These are phyloP conservation scores for Malachius bipustulatus DNA, from an alignment of 2,888 invertebrate genomes.

Conservation along the genomic window DNA sequence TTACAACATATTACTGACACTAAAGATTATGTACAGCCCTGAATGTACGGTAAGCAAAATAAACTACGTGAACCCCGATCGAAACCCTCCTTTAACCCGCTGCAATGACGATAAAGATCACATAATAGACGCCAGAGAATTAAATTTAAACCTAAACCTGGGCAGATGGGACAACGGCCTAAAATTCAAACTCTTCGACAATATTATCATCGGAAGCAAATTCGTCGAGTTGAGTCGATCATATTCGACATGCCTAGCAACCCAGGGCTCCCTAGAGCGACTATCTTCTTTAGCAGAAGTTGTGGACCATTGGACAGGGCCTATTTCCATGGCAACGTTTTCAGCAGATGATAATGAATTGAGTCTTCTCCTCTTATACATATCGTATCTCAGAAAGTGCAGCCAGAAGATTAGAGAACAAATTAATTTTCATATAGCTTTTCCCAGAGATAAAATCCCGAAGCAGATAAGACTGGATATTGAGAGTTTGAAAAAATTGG, in stretches of 20 bases:
- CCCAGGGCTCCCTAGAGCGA: conserved; percentile 76
- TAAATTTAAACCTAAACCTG: conserved; percentile 50
- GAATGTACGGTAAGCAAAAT: conserved; percentile 32
- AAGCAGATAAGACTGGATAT: conserved; percentile 28
- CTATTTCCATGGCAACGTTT: conserved; percentile 73
- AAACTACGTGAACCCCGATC: conserved; percentile 14
- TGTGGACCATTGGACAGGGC: conserved; percentile 72
- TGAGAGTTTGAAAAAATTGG: conserved; percentile 34
- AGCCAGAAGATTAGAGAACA: conserved; percentile 59
- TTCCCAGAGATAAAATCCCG: conserved; percentile 46
- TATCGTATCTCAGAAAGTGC: conserved; percentile 64
- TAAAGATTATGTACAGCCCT: conserved; percentile 42
- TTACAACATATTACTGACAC: conserved; percentile 49
- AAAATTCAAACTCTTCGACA: conserved; percentile 61
- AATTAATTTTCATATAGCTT: conserved; percentile 63
- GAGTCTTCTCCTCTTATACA: conserved; percentile 57
- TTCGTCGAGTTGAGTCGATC: conserved; percentile 48
- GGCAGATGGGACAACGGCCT: conserved; percentile 66
- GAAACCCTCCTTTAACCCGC: conserved; percentile 16
- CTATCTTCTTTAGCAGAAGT: conserved; percentile 64
- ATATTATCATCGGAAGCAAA: conserved; percentile 54
- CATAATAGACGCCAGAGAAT: conserved; percentile 27
- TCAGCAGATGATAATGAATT: conserved; percentile 63
- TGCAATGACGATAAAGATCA: conserved; percentile 17
- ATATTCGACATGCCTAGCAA: conserved; percentile 55